These are phyloP conservation scores for Limnephilus rhombicus DNA, from an alignment of 2,888 invertebrate genomes.

Conservation along the genomic window DNA sequence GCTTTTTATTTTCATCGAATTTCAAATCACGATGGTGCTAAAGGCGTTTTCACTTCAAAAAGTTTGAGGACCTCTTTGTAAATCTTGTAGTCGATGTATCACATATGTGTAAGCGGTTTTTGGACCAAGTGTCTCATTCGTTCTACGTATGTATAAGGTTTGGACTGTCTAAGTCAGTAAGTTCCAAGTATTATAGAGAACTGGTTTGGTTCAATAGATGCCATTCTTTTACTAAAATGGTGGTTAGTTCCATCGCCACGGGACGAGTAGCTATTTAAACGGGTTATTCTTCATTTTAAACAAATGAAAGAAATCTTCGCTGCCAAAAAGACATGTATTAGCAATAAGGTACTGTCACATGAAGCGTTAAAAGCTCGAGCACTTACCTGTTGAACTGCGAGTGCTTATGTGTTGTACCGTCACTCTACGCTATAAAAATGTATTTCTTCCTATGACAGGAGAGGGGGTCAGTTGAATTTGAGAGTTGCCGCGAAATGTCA, in stretches of 20 bases:
- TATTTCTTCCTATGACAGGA: too few relatives aligned
- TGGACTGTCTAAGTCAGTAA: not conserved
- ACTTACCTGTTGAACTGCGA: too few relatives aligned
- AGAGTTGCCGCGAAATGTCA: too few relatives aligned
- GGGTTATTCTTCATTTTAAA: not conserved
- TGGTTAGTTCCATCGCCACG: not conserved
- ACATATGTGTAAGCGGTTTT: not conserved
- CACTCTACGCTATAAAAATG: too few relatives aligned
- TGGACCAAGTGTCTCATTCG: not conserved
- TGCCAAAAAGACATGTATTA: not conserved
- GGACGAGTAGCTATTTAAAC: not conserved
- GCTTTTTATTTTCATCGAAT: too few relatives aligned
- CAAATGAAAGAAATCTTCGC: not conserved
- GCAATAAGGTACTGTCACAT: too few relatives aligned
- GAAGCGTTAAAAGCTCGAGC: too few relatives aligned
- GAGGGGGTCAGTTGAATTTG: too few relatives aligned
- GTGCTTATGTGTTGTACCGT: too few relatives aligned
- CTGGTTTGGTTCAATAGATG: slow-evolving; percentile 3
- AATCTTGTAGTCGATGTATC: not conserved
- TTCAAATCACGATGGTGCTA: too few relatives aligned
- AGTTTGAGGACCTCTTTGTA: not conserved
- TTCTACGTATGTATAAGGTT: not conserved
- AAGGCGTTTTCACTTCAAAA: not conserved
- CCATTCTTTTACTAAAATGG: not conserved
- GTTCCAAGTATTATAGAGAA: not conserved